A percentile compares a stretch with the other conserved stretches of the same genome.
Evolutionary conservation across 2,888 invertebrate genomes (phyloP).

Genomic region (Drosophila paracracens): DNA sequence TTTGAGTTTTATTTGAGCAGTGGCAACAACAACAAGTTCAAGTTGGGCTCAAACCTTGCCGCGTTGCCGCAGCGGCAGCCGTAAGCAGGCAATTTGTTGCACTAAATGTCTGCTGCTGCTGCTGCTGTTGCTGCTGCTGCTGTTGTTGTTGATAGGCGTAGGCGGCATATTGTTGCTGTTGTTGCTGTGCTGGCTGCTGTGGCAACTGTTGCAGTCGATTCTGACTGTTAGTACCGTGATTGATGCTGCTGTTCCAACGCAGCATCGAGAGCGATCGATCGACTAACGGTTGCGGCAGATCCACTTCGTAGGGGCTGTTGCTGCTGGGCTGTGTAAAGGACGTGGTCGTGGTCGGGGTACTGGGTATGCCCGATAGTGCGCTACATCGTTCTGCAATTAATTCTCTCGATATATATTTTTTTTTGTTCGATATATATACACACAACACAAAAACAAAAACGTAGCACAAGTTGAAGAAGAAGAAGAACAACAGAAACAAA

Average conservation of each 20-base stretch:
- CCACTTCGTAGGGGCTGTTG: conserved; percentile 87
- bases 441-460: conserved; percentile 58
- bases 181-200: conserved; percentile 60
- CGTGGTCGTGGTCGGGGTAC: conserved; percentile 83
- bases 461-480: background rate
- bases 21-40: conserved; percentile 60
- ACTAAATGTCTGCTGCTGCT: conserved; percentile 50
- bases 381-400: conserved; percentile 90
- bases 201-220: conserved; percentile 68
- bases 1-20: conserved; percentile 24
- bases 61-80: conserved; percentile 85
- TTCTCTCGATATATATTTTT: conserved; percentile 64
- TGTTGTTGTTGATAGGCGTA: conserved; percentile 32
- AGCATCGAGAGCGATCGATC: conserved; percentile 88
- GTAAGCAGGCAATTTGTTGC: conserved; percentile 72
- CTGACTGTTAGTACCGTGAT: conserved; percentile 67
- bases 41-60: conserved; percentile 85
- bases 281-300: conserved; percentile 90
- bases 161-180: conserved; percentile 56
- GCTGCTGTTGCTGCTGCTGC: conserved; percentile 52
- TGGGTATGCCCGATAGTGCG: conserved; percentile 86
- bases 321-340: conserved; percentile 86
- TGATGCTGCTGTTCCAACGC: conserved; percentile 85
- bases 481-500: conserved; percentile 20
- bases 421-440: conserved; percentile 45